These are phyloP conservation scores for Dicrurus megarhynchus DNA, from an alignment of 2,113 vertebrate genomes.

Conservation along the genomic window DNA sequence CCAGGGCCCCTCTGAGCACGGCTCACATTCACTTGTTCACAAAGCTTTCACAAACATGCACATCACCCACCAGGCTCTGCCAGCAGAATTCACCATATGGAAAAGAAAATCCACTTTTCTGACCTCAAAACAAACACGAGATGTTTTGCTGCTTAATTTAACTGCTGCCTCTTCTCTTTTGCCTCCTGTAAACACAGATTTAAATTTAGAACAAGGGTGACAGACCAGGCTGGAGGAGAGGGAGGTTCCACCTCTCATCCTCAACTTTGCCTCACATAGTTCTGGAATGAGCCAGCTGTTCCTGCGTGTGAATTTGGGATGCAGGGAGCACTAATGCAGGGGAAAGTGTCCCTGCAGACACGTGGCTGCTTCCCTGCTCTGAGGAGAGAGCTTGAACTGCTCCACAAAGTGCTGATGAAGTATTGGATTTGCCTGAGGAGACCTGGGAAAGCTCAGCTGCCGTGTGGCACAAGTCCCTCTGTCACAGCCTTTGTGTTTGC, in stretches of 20 bases:
- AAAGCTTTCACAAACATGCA: background rate
- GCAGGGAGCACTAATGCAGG: background rate
- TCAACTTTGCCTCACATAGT: slow-evolving; percentile 14
- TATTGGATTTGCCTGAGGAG: background rate
- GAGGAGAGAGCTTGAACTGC: background rate
- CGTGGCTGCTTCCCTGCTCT: background rate
- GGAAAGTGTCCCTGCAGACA: background rate
- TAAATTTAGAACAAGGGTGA: slow-evolving; percentile 3
- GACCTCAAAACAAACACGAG: background rate
- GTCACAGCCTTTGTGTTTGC: background rate
- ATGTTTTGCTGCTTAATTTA: background rate
- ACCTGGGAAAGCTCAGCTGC: background rate
- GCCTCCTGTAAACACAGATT: background rate
- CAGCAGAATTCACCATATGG: background rate
- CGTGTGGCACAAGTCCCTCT: background rate
- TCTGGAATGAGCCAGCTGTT: background rate
- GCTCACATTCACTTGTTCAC: background rate
- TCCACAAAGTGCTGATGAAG: background rate
- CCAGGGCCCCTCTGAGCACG: background rate
- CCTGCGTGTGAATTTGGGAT: background rate
- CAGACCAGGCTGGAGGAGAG: background rate
- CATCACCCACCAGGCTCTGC: background rate
- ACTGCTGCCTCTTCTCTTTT: background rate
- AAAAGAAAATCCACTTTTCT: background rate
- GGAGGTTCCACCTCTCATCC: background rate